Conservation (phyloP, 1,140 invertebrate species). For the Aphelenchoides fujianensis region DNA sequence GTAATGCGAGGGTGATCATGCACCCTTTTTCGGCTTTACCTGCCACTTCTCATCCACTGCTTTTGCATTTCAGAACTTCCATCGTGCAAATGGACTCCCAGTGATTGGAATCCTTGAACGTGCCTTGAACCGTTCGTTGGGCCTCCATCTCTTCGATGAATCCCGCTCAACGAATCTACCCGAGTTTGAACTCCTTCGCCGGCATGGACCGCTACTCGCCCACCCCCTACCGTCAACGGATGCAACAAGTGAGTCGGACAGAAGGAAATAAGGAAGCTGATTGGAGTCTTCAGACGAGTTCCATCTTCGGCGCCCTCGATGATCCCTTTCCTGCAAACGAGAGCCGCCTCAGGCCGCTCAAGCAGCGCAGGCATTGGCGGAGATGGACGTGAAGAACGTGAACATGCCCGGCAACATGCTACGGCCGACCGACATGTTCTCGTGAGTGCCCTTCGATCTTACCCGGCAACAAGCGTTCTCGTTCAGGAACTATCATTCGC, state of each 20-base stretch:
- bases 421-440: constrained; percentile 55
- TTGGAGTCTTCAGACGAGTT: constrained; percentile 46
- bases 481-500: constrained; percentile 25
- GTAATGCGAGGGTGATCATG: no score
- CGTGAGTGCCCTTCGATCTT: constrained; percentile 31
- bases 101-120: no score
- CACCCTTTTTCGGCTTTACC: no score
- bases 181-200: constrained; percentile 18
- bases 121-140: no score
- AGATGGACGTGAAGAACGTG: constrained; percentile 59
- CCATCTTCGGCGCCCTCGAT: constrained; percentile 54
- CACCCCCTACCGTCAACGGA: constrained; percentile 25
- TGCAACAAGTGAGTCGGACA: constrained; percentile 32
- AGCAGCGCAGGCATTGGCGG: constrained; percentile 48
- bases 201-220: constrained; percentile 24
- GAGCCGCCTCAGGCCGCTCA: constrained; percentile 49
- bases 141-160: constrained; percentile 24
- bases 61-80: no score
- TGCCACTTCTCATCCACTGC: no score
- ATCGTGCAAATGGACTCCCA: no score
- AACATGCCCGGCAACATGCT: constrained; percentile 47
- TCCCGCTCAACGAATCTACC: constrained; percentile 25
- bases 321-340: constrained; percentile 53
- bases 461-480: background rate
- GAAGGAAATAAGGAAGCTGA: background rate